These are phyloP conservation scores for Colius striatus DNA, from an alignment of 2,113 vertebrate genomes.

Conservation along the genomic window DNA sequence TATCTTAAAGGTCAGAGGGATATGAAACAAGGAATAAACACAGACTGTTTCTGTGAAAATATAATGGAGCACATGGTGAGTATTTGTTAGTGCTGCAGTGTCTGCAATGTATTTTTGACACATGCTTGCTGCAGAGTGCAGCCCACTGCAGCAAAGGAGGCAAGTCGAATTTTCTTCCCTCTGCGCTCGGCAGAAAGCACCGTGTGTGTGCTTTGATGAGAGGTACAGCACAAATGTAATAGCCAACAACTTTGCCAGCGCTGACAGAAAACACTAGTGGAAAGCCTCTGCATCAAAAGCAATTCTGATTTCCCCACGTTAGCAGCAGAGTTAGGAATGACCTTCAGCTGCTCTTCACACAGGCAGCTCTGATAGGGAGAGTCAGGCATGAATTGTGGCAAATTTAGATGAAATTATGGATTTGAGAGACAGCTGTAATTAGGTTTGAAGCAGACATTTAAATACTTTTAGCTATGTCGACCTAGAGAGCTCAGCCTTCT, in stretches of 20 bases:
- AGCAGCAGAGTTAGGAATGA: neutral
- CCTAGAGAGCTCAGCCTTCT: neutral
- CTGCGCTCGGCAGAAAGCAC: neutral
- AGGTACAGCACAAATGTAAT: neutral
- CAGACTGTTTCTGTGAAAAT: neutral
- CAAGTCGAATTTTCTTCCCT: neutral
- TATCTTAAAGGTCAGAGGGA: neutral
- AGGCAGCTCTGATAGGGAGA: neutral
- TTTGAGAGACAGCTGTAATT: neutral
- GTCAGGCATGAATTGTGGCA: neutral
- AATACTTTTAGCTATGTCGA: neutral
- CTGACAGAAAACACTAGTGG: neutral
- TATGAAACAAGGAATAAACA: neutral
- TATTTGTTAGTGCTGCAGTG: neutral
- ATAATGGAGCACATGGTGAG: neutral
- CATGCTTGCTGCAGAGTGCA: constrained; percentile 24
- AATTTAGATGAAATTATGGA: neutral
- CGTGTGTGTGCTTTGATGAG: neutral
- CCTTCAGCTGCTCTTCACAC: constrained; percentile 30
- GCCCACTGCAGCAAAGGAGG: constrained; percentile 42
- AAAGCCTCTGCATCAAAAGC: neutral
- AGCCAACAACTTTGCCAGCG: neutral
- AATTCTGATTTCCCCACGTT: rapidly evolving
- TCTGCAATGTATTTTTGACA: neutral
- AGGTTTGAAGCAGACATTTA: neutral